Base-by-base conservation (phyloP, 2,797 vertebrate species). In the Poecilia velifera region DNA sequence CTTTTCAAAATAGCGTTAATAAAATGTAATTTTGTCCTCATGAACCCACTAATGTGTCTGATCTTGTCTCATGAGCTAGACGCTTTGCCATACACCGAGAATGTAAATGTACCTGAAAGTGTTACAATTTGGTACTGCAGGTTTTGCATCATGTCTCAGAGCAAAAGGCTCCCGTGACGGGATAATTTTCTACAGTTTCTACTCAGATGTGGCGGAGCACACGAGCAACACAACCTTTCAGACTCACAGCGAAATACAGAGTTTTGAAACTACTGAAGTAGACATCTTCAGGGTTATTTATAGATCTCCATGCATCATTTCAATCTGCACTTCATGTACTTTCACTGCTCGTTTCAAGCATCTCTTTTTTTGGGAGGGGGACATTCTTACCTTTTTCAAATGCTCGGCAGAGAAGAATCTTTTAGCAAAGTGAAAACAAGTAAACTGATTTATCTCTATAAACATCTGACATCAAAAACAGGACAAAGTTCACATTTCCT, bases 231-330 rank as follows among this genome's bases (percentile, higher is more conserved):
- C 88, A 89, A 85, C 82, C 73, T 76, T 83, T 88, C 85, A 87
- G 73, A 83, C 83, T 89, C 84, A 89, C 74, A 76, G 83, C 31
- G 79, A 90, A 91, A 89, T 88, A 85, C 86, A 92, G 82, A 93
- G 78, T 82, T 87, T 64, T 91, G 86, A 93, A 91, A 76, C 84
- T 89, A 93, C 57, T 91, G 86, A 92, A 89, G 82, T 76, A 89
- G 85, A 91, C 85, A 91, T 90, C 87, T 92, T 84, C 85, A 84
- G 74, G 81, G 85, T 90, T 94, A 93, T 94, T 93, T 91, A 89
- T 92, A 87, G 86, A 81, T 87, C 84, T 84, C 77, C 85, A 72
- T 86, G 83, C 89, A 90, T 91, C 86, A 85, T 90, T 80, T 89
- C 82, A 89, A 82, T 90, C 88, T 81, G 84, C 84, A 74, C 84